These are phyloP conservation scores for Invenusta paracnida DNA, from an alignment of 2,888 invertebrate genomes.

Conservation along the genomic window DNA sequence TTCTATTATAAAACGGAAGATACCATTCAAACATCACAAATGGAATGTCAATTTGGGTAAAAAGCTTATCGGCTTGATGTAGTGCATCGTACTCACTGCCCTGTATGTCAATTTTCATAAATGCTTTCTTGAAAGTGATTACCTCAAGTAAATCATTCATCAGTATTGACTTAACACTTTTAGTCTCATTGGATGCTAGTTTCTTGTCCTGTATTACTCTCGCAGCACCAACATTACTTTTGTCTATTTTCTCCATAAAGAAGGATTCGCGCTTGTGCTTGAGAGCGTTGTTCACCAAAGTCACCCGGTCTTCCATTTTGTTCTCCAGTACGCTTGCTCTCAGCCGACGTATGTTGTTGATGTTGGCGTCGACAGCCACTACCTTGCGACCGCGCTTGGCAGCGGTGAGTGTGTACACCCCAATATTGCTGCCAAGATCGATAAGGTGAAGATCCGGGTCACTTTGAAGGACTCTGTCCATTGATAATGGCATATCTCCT, in stretches of 20 bases:
- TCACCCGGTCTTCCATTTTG: neutral
- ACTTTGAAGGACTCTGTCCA: neutral
- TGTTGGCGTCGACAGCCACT: conserved; percentile 25
- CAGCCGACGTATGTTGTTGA: conserved; percentile 10
- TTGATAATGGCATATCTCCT: neutral
- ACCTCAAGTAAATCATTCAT: neutral
- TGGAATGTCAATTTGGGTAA: neutral
- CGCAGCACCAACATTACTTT: neutral
- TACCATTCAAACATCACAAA: neutral
- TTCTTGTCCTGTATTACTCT: too few relatives aligned
- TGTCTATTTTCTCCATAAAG: neutral
- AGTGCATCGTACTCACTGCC: neutral
- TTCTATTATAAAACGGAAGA: too few relatives aligned
- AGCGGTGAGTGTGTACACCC: neutral
- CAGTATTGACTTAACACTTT: neutral
- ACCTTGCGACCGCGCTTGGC: neutral
- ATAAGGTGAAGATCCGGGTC: neutral
- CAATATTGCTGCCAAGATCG: conserved; percentile 27
- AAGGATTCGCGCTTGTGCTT: neutral
- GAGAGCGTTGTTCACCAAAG: conserved; percentile 7
- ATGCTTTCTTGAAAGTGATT: too few relatives aligned
- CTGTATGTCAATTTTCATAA: conserved; percentile 15
- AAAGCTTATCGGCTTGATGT: neutral
- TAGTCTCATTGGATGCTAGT: neutral
- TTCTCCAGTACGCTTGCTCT: neutral